Conservation (phyloP, 2,113 vertebrate species). For the Hippocampus mohnikei region DNA sequence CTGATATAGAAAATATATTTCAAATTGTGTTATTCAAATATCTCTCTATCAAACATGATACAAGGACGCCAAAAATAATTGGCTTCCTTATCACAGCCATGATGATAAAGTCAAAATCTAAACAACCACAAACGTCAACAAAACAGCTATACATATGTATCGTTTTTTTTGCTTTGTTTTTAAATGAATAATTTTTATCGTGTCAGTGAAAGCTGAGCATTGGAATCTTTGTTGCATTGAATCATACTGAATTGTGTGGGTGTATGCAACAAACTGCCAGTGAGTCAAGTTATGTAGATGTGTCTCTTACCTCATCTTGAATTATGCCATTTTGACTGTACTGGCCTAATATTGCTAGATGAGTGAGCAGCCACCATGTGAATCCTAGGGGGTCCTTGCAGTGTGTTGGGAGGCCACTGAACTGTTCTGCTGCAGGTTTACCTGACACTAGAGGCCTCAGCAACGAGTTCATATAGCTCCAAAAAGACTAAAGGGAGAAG, state of each 20-base stretch:
- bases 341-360: slow-evolving; percentile 80
- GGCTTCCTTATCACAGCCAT: too few relatives aligned
- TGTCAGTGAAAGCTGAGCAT: too few relatives aligned
- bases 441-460: slow-evolving; percentile 69
- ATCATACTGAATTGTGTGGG: background rate
- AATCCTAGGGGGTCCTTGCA: slow-evolving; percentile 87
- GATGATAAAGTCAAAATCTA: too few relatives aligned
- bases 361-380: slow-evolving; percentile 90
- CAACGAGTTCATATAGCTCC: slow-evolving; percentile 81
- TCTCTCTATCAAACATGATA: too few relatives aligned
- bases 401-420: slow-evolving; percentile 59
- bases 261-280: background rate
- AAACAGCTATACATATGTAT: too few relatives aligned
- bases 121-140: too few relatives aligned
- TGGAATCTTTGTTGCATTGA: background rate
- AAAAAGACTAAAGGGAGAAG: slow-evolving; percentile 80
- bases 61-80: too few relatives aligned
- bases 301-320: slow-evolving; percentile 75
- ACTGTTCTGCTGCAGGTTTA: slow-evolving; percentile 43
- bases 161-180: too few relatives aligned
- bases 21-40: too few relatives aligned
- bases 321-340: slow-evolving; percentile 78
- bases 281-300: background rate
- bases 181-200: too few relatives aligned
- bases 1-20: too few relatives aligned